Evolutionary conservation across 2,113 vertebrate species (phyloP), one percentile per base, ranked within the genome.

Genomic region (Micronycteris hirsuta): DNA sequence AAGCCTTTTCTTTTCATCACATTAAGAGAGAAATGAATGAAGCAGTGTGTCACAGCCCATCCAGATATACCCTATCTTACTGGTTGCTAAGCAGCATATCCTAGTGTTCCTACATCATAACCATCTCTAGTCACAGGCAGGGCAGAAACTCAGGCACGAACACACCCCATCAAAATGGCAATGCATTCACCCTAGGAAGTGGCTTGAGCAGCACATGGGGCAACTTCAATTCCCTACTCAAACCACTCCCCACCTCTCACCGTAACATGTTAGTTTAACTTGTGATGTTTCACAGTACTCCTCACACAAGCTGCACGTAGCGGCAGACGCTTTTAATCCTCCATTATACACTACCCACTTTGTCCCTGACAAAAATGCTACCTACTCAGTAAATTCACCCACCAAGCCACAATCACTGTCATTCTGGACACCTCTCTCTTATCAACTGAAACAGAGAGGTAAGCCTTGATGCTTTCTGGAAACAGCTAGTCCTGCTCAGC

Each of bases 81-180:
- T 91, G 73, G 68, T 70, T 91, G 43, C 86, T 86, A 81, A 73
- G 49, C 70, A 97, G 82, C 63, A 83, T 45, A 58, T 73, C n/a
- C 78, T 61, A n/a, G 16, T 38, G 45, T 19, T 91, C 49, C n/a
- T 71, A 58, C 16, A 93, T 87, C 70, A 38, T n/a, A 24, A 4
- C 65, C 20, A 31, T 76, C 43, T 86, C 84, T 65, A 84, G 3
- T 61, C 14, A 89, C 45, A 94, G 12, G 43, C 63, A 95, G 31
- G 65, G 81, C 41, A 82, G 41, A 47, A 88, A 85, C 36, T 77
- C 77, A 70, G 68, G n/a, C 88, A 88, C 63, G 68, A 93, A 78
- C 19, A 41, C 0, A 0, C 20, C 36, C 38, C 24, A 52, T 10
- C 10, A n/a, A 87, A 90, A 85, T 3, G 43, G 28, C 91, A 89